Evolutionary conservation across 30 jellyfish, hydroid and myxozoan genomes (phyloP), one percentile per base, ranked within the genome.

Genomic region (Hydractinia symbiolongicarpus): DNA sequence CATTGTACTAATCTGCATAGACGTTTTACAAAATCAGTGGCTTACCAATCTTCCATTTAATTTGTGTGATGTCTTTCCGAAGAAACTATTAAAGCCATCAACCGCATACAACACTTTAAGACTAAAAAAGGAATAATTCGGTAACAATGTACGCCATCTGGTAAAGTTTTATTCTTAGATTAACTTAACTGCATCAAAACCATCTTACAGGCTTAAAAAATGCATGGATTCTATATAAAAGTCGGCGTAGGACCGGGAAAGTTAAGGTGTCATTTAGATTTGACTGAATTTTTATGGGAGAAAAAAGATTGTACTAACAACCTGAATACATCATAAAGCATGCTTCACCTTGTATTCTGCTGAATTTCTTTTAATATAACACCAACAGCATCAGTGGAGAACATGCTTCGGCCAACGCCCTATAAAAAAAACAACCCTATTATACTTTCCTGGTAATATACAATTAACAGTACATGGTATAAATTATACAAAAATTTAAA

Each of bases 351-450:
- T 57, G 73, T 68, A 6, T 62, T 67, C n/a, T 54, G 73, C 67
- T 66, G 91, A 8, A 93, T 67, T 84, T 93, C 98, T 54, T 84
- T 93, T 16, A 93, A 75, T 40, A 93, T 50, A 6, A 88, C 86
- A 5, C 98, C 98, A 74, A 93, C 85, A 15, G 98, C 96, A 80
- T 93, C 98, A 13, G 95, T 83, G 0, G 98, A 89, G 73, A 71
- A 93, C 10, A 70, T 76, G 16, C 86, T 61, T 16, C 98, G 89
- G 30, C 94, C 84, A 83, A 88, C 72, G 5, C 96, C 96, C 95
- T 89, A 7, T 4, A 17, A 86, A 73, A n/a, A 51, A 21, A 30
- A 71, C 7, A 71, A 50, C 10, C 56, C 10, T 58, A 17, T 11
- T 11, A 58, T 3, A 17, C 1, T 11, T 30, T 2, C 44, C 44